phyloP scores from a whole-genome alignment of 2,113 vertebrate genomes.

The Lates calcarifer region DNA sequence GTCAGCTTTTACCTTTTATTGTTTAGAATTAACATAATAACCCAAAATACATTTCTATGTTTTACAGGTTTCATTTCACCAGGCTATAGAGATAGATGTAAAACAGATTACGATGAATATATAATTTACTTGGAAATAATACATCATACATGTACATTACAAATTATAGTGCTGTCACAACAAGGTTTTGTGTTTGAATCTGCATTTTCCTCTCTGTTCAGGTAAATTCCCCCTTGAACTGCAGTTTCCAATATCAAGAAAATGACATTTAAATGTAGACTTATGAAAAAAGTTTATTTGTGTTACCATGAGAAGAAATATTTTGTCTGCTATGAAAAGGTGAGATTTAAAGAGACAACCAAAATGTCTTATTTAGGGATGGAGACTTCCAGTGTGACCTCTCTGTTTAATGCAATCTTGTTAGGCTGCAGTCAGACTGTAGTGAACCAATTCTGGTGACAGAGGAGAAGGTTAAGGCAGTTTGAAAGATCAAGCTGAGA shows the following conservation, averaged over 20 bases:
- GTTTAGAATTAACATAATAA: no score
- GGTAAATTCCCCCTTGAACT: not conserved
- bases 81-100: no score
- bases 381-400: not conserved
- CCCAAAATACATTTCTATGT: no score
- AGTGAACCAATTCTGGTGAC: not conserved
- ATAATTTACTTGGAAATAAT: no score
- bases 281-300: not conserved
- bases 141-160: no score
- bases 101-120: no score
- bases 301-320: not conserved
- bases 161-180: no score
- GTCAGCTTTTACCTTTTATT: no score
- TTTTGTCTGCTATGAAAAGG: not conserved
- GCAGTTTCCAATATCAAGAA: not conserved
- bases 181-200: not conserved
- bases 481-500: slow-evolving; percentile 4
- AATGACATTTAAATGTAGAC: not conserved
- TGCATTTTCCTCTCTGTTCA: not conserved
- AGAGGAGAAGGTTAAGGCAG: slow-evolving; percentile 1
- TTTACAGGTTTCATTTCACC: no score
- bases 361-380: not conserved
- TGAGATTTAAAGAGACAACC: not conserved
- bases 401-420: not conserved
- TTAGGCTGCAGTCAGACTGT: not conserved